phyloP scores from a whole-genome alignment of 2,888 invertebrate genomes.

The Digitonthophagus gazella region DNA sequence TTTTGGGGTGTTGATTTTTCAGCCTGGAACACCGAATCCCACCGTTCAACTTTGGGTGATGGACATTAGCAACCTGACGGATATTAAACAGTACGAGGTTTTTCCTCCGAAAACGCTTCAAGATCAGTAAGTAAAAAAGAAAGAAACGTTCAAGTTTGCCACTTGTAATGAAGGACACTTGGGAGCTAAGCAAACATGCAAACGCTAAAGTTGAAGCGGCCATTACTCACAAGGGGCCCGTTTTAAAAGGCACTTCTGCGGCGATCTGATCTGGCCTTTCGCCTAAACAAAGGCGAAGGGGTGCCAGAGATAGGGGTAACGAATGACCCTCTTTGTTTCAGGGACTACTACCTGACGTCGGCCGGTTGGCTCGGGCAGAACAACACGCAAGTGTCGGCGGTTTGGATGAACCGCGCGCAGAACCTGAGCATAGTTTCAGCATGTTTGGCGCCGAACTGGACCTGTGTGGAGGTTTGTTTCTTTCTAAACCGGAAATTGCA shows the following conservation, averaged over 20 bases:
- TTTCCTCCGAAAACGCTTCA: slow-evolving; percentile 72
- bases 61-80: slow-evolving; percentile 67
- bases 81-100: slow-evolving; percentile 64
- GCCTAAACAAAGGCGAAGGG: not conserved
- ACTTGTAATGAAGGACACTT: slow-evolving; percentile 9
- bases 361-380: slow-evolving; percentile 85
- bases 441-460: slow-evolving; percentile 79
- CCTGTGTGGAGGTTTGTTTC: slow-evolving; percentile 74
- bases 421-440: slow-evolving; percentile 86
- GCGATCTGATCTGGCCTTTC: not conserved
- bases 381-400: slow-evolving; percentile 76
- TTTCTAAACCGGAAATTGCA: not conserved
- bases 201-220: slow-evolving; percentile 3
- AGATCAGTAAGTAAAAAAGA: slow-evolving; percentile 70
- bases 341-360: slow-evolving; percentile 89
- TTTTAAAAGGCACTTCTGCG: slow-evolving; percentile 2
- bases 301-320: slow-evolving; percentile 6
- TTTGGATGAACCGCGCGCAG: slow-evolving; percentile 93
- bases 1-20: slow-evolving; percentile 28
- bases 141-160: not conserved
- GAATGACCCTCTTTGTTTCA: slow-evolving; percentile 45
- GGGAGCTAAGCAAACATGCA: slow-evolving; percentile 6
- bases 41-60: slow-evolving; percentile 79
- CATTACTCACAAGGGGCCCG: slow-evolving; percentile 9
- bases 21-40: slow-evolving; percentile 86